Evolutionary conservation across 30 jellyfish, hydroid and myxozoan genomes (phyloP).

Genomic region (Hydractinia symbiolongicarpus): DNA sequence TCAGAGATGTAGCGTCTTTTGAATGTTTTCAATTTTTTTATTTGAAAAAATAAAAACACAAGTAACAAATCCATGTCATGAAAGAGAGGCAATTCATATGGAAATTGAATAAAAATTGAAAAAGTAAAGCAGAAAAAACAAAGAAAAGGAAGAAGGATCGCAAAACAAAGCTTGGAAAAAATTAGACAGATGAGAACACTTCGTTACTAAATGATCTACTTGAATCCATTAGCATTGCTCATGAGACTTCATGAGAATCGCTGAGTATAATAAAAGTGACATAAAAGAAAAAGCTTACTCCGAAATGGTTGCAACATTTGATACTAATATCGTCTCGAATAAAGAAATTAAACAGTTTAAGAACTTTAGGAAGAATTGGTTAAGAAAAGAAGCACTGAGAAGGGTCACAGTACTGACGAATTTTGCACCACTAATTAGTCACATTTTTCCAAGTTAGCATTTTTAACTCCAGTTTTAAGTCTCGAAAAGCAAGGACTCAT

Average conservation of each 20-base stretch:
- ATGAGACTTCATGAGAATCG: too few relatives aligned
- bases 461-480: not conserved
- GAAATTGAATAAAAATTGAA: too few relatives aligned
- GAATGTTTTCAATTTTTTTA: too few relatives aligned
- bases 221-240: not conserved
- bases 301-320: not conserved
- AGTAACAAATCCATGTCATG: too few relatives aligned
- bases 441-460: not conserved
- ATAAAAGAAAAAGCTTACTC: not conserved
- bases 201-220: not conserved
- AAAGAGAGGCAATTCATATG: too few relatives aligned
- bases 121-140: too few relatives aligned
- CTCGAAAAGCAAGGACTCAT: not conserved
- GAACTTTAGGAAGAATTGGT: not conserved
- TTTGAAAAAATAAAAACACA: too few relatives aligned
- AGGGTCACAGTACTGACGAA: not conserved
- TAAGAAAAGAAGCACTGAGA: not conserved
- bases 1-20: too few relatives aligned
- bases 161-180: too few relatives aligned
- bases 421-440: not conserved
- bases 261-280: too few relatives aligned
- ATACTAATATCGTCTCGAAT: not conserved
- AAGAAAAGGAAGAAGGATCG: too few relatives aligned
- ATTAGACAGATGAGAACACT: not conserved
- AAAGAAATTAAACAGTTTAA: not conserved